Base-by-base conservation (phyloP, 1,140 invertebrate genomes). In the Orussus abietinus region DNA sequence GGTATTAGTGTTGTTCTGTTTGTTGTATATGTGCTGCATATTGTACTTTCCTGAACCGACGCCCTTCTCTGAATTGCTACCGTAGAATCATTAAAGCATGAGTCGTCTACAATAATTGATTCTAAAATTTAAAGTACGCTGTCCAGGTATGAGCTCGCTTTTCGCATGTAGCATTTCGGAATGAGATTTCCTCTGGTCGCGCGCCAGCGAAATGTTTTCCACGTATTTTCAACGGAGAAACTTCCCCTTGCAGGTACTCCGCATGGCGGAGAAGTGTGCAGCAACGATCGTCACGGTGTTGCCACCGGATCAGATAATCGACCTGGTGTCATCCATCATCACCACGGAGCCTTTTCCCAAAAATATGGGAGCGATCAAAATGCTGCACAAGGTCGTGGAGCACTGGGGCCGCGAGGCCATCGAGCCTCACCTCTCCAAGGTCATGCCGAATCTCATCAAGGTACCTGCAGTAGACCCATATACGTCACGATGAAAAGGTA, bases 331-430 rank as follows among this genome's bases (percentile, higher is more conserved):
- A 48, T 88, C 91, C 2, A 81, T 96, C 40, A 92, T 96, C 47
- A 82, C 84, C 14, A 91, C 90, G 4, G 86, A 83, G 55, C 81
- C 86, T 17, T 92, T 81, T 74, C 92, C 92, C 1, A 80, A 86
- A 45, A 91, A 92, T 59, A 80, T 92, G 60, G 91, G 88, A 49
- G 92, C 92, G 31, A 87, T 97, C 15, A 96, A 96, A 77, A 90
- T 95, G 78, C 76, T 96, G 36, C 88, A 86, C 1, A 90, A 91
- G 70, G 79, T 94, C 11, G 81, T 89, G 19, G 84, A 88, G 62
- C 78, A 83, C 31, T 75, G 83, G 50, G 77, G 80, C 2, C 56
- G 74, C 10, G 80, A 88, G 40, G 77, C 84, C 4, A 81, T 86
- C 18, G 81, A 91, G 55, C 79, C 84, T 33, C 79, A 83, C 57